Base-by-base conservation (phyloP, 2,797 vertebrate species). In the Ispidina lecontei region DNA sequence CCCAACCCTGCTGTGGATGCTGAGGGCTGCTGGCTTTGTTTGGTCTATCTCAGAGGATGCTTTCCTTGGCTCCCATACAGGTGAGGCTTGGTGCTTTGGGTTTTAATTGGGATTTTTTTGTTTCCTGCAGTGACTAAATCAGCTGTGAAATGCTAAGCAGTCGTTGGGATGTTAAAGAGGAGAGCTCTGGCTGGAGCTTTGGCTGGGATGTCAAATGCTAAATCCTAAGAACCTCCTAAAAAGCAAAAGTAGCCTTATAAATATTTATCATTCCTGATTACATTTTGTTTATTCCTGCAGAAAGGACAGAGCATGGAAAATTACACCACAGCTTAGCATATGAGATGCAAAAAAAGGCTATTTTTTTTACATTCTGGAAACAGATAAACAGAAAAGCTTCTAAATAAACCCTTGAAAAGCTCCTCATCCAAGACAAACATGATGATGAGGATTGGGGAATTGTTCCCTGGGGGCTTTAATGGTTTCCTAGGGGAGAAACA, bases 251-350 rank as follows among this genome's bases (percentile, higher is more conserved):
- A 92, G 87, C 43, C 83, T 91, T 93, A 93, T 96, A 97, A 96
- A 95, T 96, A 94, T 93, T 94, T 97, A 96, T 94, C 89, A 93
- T 84, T 95, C 76, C 84, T 93, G 92, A 93, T 91, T 93, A 81
- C 84, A 74, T 89, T 79, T 90, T 96, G 94, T 94, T 96, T 96
- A 91, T 95, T 95, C 85, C 91, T 59, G 51, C 90, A 89, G 84
- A 92, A 81, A 95, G 74, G 47, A 92, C 79, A 71, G 87, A 95
- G 28, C 89, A 72, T 86, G 95, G 95, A 95, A 95, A 96, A 89
- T 90, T 47, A 85, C 31, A 47, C 46, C 16, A 76, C 84, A 95
- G 92, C 89, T 95, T 91, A 93, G 92, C 71, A 10, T 90, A 91
- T 77, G 68, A 33, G n/a, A 79, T 31, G 80, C 73, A 39, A 39